phyloP scores from a whole-genome alignment of 1,140 invertebrate genomes.

The Anadara kagoshimensis region DNA sequence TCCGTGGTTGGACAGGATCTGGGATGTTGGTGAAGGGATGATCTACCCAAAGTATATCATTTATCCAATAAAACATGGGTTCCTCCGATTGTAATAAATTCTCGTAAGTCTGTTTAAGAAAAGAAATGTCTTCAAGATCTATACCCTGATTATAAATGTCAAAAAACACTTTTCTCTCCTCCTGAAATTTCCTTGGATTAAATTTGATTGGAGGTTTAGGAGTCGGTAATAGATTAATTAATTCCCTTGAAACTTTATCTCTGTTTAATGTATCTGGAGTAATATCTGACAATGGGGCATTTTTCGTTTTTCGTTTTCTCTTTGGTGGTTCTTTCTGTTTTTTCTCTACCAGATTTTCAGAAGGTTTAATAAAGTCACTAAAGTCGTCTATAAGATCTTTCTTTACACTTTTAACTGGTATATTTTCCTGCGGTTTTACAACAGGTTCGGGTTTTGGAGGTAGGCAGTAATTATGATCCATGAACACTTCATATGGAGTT shows the following conservation, averaged over 20 bases:
- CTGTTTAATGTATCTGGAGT: conserved; percentile 50
- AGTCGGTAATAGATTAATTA: conserved; percentile 62
- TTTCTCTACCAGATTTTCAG: conserved; percentile 26
- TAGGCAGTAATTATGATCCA: conserved; percentile 71
- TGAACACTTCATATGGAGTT: conserved; percentile 56
- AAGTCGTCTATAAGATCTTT: conserved; percentile 1
- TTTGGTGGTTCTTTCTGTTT: conserved; percentile 48
- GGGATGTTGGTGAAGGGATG: conserved; percentile 81
- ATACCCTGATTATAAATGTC: conserved; percentile 78
- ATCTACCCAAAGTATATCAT: conserved; percentile 98
- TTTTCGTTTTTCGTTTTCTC: conserved; percentile 46
- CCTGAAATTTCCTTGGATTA: conserved; percentile 58
- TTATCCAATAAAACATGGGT: conserved; percentile 85
- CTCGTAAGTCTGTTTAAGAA: conserved; percentile 89
- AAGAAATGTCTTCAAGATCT: conserved; percentile 92
- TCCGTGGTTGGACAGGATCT: conserved; percentile 61
- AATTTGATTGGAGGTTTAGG: conserved; percentile 65
- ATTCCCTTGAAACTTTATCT: conserved; percentile 60
- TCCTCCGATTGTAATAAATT: conserved; percentile 87
- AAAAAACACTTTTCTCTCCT: conserved; percentile 68
- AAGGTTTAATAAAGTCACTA: conserved; percentile 16
- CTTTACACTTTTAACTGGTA: conserved; percentile 5
- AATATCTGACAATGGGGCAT: conserved; percentile 53
- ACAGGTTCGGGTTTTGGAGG: conserved; percentile 48
- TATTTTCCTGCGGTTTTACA: conserved; percentile 41